Percentiles rank a stretch among this genome's conserved stretches.
Evolutionary conservation across 2,888 invertebrate genomes (phyloP).

Genomic region (Gymnocheta viridis): DNA sequence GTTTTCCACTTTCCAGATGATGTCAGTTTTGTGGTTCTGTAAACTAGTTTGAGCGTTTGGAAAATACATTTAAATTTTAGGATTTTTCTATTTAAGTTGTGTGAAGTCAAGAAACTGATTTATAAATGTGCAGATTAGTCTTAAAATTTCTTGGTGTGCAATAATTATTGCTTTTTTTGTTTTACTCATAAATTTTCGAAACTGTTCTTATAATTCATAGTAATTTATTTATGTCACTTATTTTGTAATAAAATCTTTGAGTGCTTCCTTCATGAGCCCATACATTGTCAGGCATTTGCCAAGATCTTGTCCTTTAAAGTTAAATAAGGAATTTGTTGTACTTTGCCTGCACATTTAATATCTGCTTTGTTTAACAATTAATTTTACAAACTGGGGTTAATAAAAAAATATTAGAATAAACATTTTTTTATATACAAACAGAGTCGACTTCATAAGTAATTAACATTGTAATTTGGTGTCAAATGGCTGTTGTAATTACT

Average conservation of each 20-base stretch:
- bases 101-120: neutral
- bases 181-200: neutral
- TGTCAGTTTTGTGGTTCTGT: too few relatives aligned
- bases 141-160: neutral
- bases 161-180: neutral
- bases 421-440: neutral
- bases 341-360: neutral
- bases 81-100: neutral
- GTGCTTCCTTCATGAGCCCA: neutral
- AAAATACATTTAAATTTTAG: too few relatives aligned
- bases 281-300: neutral
- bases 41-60: too few relatives aligned
- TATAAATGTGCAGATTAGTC: neutral
- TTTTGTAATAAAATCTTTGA: neutral
- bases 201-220: neutral
- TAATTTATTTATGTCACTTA: neutral
- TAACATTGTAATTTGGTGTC: conserved; percentile 4
- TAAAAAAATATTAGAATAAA: neutral
- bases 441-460: neutral
- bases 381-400: neutral
- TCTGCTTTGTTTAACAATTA: neutral
- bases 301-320: neutral
- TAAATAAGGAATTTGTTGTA: neutral
- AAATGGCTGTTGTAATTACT: neutral
- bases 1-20: too few relatives aligned